phyloP scores from a whole-genome alignment of 2,888 invertebrate species.

The Harpalus rubripes region DNA sequence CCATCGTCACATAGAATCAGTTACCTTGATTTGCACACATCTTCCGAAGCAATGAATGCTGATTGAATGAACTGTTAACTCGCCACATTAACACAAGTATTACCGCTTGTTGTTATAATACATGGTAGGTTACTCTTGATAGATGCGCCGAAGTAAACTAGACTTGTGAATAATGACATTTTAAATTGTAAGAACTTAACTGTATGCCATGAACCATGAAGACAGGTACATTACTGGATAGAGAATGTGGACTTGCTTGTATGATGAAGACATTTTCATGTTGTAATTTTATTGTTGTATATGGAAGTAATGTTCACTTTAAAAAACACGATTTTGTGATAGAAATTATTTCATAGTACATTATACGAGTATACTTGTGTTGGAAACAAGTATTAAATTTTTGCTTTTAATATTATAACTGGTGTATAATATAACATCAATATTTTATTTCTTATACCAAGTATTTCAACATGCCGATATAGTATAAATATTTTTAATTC shows the following conservation, averaged over 20 bases:
- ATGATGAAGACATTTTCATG: neutral
- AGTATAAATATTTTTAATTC: too few species aligned
- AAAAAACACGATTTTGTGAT: too few species aligned
- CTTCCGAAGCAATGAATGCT: slow-evolving; percentile 28
- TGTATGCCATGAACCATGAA: neutral
- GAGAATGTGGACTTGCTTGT: neutral
- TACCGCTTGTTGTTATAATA: slow-evolving; percentile 29
- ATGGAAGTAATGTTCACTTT: too few species aligned
- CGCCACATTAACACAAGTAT: slow-evolving; percentile 20
- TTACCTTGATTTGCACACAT: neutral
- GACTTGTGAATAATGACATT: slow-evolving; percentile 7
- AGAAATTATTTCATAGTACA: too few species aligned
- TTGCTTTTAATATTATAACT: too few species aligned
- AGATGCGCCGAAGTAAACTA: neutral
- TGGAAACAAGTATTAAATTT: too few species aligned
- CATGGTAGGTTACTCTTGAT: slow-evolving; percentile 6
- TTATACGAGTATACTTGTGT: too few species aligned
- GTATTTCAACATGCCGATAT: too few species aligned
- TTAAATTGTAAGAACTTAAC: slow-evolving; percentile 15
- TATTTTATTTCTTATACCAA: too few species aligned
- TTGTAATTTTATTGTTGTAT: neutral
- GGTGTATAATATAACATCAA: too few species aligned
- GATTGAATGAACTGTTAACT: slow-evolving; percentile 31
- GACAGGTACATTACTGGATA: slow-evolving; percentile 11
- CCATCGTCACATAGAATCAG: neutral